Base-by-base conservation (phyloP, 2,797 vertebrate genomes). In the Urosaurus nigricauda region DNA sequence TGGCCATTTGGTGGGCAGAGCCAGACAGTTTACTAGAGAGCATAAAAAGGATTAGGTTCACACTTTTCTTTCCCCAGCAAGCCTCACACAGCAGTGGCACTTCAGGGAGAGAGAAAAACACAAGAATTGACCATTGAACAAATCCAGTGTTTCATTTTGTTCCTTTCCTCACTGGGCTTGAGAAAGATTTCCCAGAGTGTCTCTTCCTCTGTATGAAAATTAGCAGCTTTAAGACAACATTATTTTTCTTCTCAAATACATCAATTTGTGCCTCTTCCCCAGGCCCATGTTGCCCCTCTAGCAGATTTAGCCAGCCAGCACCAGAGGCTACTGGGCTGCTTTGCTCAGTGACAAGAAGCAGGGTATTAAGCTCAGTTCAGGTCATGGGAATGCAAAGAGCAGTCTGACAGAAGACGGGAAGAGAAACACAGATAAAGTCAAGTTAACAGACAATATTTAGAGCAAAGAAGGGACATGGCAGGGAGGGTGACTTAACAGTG, bases 211-310 rank as follows among this genome's bases (percentile, higher is more conserved):
- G 89, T 92, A 86, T 51, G 91, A 91, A 92, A 92, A 86, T 91
- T 84, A 96, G 94, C 94, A 96, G 95, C 95, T 93, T 94, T 90
- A 93, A 87, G 92, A 93, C 91, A 93, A 89, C 89, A 60, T 91
- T 37, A 87, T 90, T 93, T 84, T 21, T 88, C 85, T 88, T 79
- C 80, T 81, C 60, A 89, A 92, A 90, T 78, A 83, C 75, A 78
- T 47, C 63, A 51, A 53, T 58, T 74, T 9, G 70, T 90, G 80
- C 89, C 0, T 0, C 85, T 92, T 91, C 89, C 91, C 92, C 89
- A 87, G 90, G 85, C 90, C 90, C 85, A 24, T 83, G 91, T 89
- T 88, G 91, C 88, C 91, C 92, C 16, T 90, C 93, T 79, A 26
- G 84, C 60, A 19, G 32, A 77, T 40, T 60, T 65, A 82, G 80